Conservation (phyloP, 2,797 vertebrate species). For the Vespertilio murinus region DNA sequence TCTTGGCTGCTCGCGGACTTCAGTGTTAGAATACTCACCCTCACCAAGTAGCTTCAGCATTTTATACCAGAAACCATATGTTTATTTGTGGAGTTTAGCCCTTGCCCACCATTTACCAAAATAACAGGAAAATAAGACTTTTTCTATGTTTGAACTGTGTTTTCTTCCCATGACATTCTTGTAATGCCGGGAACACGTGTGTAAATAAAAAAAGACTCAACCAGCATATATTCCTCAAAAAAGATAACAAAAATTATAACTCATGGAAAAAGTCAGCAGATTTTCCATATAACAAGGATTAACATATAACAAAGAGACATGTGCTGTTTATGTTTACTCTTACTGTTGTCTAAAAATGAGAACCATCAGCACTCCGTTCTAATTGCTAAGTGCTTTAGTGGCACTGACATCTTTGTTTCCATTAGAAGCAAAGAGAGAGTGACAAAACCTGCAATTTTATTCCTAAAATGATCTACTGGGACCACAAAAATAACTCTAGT, state of each 20-base stretch:
- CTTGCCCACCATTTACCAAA: slow-evolving; percentile 63
- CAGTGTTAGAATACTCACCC: neutral
- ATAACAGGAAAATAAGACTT: slow-evolving; percentile 48
- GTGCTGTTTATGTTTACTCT: slow-evolving; percentile 40
- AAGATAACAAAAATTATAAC: neutral
- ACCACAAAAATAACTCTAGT: neutral
- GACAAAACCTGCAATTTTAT: slow-evolving; percentile 14
- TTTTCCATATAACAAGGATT: neutral
- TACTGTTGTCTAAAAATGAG: slow-evolving; percentile 57
- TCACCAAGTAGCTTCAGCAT: neutral
- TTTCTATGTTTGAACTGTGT: slow-evolving; percentile 55
- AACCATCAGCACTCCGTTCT: slow-evolving; percentile 60
- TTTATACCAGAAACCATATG: slow-evolving; percentile 57
- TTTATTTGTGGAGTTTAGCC: slow-evolving; percentile 63
- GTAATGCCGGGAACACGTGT: slow-evolving; percentile 26
- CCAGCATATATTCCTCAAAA: slow-evolving; percentile 24
- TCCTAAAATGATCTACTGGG: slow-evolving; percentile 56
- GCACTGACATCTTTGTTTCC: slow-evolving; percentile 41
- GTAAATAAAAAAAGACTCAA: neutral
- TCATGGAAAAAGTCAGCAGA: slow-evolving; percentile 50
- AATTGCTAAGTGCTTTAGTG: slow-evolving; percentile 7
- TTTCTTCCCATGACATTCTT: slow-evolving; percentile 35
- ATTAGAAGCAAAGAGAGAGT: slow-evolving; percentile 56
- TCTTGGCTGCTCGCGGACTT: neutral
- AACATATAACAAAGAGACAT: neutral